These are phyloP conservation scores for Cantharis nigra DNA, from an alignment of 2,888 invertebrate genomes.

Conservation along the genomic window DNA sequence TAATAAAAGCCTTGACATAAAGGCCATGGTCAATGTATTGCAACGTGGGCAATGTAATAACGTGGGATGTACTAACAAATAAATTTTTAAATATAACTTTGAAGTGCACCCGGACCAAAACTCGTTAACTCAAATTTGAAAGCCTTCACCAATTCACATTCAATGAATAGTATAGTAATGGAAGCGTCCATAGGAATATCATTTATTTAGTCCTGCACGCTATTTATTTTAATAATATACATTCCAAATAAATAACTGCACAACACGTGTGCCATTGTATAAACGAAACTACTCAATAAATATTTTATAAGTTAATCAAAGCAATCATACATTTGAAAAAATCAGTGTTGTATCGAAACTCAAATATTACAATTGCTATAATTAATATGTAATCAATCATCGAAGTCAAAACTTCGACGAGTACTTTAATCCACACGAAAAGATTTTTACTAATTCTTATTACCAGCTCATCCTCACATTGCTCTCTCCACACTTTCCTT, in stretches of 20 bases:
- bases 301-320: background rate
- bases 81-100: constrained; percentile 12
- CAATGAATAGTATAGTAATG: background rate
- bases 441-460: too few species aligned
- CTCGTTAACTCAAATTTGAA: background rate
- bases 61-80: constrained; percentile 3
- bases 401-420: background rate
- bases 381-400: background rate
- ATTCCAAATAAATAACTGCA: background rate
- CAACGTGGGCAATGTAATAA: constrained; percentile 11
- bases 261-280: background rate
- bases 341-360: background rate
- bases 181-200: background rate
- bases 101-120: background rate
- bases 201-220: background rate
- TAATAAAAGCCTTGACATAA: constrained; percentile 15
- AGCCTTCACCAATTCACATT: background rate
- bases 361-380: background rate
- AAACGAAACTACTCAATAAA: background rate
- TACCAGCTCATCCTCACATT: too few species aligned
- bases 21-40: constrained; percentile 14
- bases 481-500: too few species aligned
- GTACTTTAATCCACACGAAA: background rate
- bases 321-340: background rate
- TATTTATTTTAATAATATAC: background rate